Percentiles rank a stretch among this genome's conserved stretches.
Evolutionary conservation across 2,888 invertebrate species (phyloP).

Genomic region (Odontocolon sp.): DNA sequence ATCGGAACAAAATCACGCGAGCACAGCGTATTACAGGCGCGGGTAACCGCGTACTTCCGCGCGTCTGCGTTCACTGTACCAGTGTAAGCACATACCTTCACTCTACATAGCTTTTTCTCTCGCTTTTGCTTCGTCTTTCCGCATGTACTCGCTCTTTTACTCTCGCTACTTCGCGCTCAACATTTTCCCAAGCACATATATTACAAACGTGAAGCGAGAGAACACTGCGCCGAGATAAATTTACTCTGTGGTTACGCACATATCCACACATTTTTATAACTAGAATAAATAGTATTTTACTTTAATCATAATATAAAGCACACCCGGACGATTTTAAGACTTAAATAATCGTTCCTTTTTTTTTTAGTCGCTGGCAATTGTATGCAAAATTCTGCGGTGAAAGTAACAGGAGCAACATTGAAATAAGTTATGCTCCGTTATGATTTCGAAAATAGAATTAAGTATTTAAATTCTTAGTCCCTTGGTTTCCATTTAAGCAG

Average conservation of each 20-base stretch:
- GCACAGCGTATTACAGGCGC: conserved; percentile 53
- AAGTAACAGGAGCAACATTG: no score
- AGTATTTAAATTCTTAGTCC: no score
- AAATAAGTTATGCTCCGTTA: no score
- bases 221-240: conserved; percentile 32
- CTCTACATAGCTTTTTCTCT: conserved; percentile 29
- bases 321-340: not conserved
- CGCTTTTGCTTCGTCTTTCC: conserved; percentile 24
- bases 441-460: no score
- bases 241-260: not conserved
- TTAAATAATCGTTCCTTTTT: not conserved
- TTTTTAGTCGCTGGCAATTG: no score
- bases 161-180: conserved; percentile 22
- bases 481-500: not conserved
- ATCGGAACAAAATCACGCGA: conserved; percentile 69
- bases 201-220: not conserved
- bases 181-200: conserved; percentile 6
- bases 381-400: no score
- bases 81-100: not conserved
- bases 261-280: not conserved
- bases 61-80: conserved; percentile 31
- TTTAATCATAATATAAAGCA: not conserved
- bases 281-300: not conserved
- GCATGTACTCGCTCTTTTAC: conserved; percentile 2
- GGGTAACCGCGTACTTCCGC: conserved; percentile 61